Evolutionary conservation across 1,140 invertebrate species (phyloP), one percentile per base, ranked within the genome.

Genomic region (Papilio polyxenes): DNA sequence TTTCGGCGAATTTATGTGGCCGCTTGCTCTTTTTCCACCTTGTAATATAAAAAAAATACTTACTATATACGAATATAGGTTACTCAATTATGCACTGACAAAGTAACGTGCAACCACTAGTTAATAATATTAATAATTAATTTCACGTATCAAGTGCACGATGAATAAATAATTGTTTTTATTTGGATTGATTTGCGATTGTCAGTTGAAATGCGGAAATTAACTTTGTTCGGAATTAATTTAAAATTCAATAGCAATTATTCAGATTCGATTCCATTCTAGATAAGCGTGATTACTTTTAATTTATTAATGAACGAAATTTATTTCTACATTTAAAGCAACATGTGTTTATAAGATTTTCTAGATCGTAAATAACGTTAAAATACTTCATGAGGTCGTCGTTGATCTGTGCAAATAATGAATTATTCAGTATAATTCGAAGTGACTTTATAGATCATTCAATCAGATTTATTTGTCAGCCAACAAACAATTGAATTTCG

Each of bases 151-250:
- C 44, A 56, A 77, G 7, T 77, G 13, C 49, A 49, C 23, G 48
- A 40, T 76, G 48, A 76, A 77, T 77, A 77, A 77, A 56, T 77
- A 77, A 77, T 77, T 56, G 37, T 77, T 77, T 77, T 56, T 77
- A 77, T 56, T 77, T n/a, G 75, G 23, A 77, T 77, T 77, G 75
- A 77, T 77, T 77, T 77, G 75, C 20, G 51, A 77, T 56, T 77
- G 75, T 77, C 75, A 77, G 75, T 56, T 77, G 56, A 77, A 77
- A 51, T 56, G 49, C 51, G 75, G 75, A 77, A 77, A 77, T 77
- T 51, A 77, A 77, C 75, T 51, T n/a, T 76, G 65, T 72, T 37
- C 23, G 62, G 62, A 65, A 72, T 72, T 37, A 77, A 77, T 77
- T 56, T 77, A 77, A 77, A 77, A 77, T 77, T 56, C 4, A 53